Evolutionary conservation across 53 echinoderm and acorn worm genomes (phyloP).

Genomic region (Holothuria scabra): DNA sequence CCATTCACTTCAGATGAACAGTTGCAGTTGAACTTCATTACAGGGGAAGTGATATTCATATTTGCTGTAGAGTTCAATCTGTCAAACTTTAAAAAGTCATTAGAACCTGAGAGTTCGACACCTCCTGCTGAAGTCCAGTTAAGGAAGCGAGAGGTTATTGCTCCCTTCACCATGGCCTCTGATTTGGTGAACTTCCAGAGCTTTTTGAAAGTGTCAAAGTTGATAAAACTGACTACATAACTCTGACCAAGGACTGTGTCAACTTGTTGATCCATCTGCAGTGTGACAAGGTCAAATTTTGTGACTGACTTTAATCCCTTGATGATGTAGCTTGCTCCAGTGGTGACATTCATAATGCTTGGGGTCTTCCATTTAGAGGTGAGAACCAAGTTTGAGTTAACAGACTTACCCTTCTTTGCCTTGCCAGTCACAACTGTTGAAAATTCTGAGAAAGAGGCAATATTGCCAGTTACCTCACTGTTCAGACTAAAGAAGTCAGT

Average conservation of each 20-base stretch:
- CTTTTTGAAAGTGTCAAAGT: slow-evolving; percentile 53
- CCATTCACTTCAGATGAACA: slow-evolving; percentile 35
- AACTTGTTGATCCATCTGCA: neutral
- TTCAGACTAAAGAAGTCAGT: slow-evolving; percentile 2
- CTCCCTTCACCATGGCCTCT: slow-evolving; percentile 13
- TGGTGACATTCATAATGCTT: slow-evolving; percentile 62
- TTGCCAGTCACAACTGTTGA: slow-evolving; percentile 19
- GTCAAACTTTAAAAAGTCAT: slow-evolving; percentile 61
- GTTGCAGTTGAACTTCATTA: slow-evolving; percentile 60
- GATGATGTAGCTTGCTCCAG: slow-evolving; percentile 71
- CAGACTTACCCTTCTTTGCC: slow-evolving; percentile 28
- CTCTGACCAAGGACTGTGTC: slow-evolving; percentile 24
- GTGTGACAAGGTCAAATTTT: slow-evolving; percentile 60
- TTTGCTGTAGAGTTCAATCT: slow-evolving; percentile 56
- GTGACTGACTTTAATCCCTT: slow-evolving; percentile 59
- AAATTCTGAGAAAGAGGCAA: neutral
- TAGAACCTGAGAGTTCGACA: slow-evolving; percentile 8
- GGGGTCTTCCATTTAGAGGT: slow-evolving; percentile 11
- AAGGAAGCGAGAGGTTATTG: slow-evolving; percentile 45
- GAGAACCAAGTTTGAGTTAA: slow-evolving; percentile 13
- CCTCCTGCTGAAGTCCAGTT: slow-evolving; percentile 53
- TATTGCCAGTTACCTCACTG: slow-evolving; percentile 2
- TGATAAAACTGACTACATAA: slow-evolving; percentile 16
- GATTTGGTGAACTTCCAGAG: slow-evolving; percentile 64
- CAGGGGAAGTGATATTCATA: slow-evolving; percentile 60